Evolutionary conservation across 2,888 invertebrate species (phyloP).

Genomic region (Euproctis similis): DNA sequence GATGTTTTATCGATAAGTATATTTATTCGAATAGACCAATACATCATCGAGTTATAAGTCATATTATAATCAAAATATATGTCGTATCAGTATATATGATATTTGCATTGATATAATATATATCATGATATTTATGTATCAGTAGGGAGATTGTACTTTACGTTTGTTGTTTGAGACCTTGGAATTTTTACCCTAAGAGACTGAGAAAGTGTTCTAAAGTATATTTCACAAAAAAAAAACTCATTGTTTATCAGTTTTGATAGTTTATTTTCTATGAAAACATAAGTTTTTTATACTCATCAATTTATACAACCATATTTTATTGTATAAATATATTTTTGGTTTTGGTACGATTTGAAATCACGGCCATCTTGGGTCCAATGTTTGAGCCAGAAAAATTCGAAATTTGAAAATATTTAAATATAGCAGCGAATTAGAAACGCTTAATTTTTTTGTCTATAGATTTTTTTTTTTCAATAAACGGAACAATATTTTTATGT

Average conservation of each 20-base stretch:
- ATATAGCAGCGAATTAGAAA: too few species aligned
- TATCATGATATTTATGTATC: too few species aligned
- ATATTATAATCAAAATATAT: constrained; percentile 14
- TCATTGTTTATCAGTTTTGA: constrained; percentile 26
- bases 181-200: constrained; percentile 67
- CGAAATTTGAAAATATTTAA: constrained; percentile 5
- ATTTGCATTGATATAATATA: constrained; percentile 16
- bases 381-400: constrained; percentile 29
- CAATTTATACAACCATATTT: constrained; percentile 8
- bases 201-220: constrained; percentile 71
- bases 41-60: constrained; percentile 17
- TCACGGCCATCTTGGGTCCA: constrained; percentile 32
- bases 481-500: too few species aligned
- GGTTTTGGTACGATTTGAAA: constrained; percentile 15
- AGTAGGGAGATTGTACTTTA: constrained; percentile 13
- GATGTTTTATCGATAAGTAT: constrained; percentile 46
- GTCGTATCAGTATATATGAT: constrained; percentile 19
- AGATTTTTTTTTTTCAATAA: too few species aligned
- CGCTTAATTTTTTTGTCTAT: too few species aligned
- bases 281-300: constrained; percentile 15
- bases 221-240: constrained; percentile 45
- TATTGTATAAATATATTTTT: constrained; percentile 12
- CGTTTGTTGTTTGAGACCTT: constrained; percentile 32
- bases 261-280: constrained; percentile 10
- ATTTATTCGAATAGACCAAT: constrained; percentile 43